A percentile compares a stretch with the other conserved stretches of the same genome.
phyloP scores from a whole-genome alignment of 1,140 invertebrate genomes.

The Leptestheria dahalacensis region DNA sequence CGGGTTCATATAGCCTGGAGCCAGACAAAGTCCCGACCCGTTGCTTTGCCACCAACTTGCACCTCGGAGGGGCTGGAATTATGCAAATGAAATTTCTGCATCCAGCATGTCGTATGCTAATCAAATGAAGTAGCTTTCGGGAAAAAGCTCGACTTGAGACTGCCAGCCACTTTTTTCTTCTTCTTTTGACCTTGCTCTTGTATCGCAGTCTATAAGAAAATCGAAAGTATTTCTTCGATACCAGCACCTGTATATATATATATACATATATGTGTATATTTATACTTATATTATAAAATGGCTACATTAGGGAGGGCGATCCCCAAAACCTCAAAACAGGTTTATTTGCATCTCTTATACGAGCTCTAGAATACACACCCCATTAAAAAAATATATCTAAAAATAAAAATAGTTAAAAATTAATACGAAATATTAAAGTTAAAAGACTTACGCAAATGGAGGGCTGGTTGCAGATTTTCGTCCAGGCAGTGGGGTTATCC shows the following conservation, averaged over 20 bases:
- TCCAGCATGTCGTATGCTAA: background rate
- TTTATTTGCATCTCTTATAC: too few relatives aligned
- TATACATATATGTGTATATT: too few relatives aligned
- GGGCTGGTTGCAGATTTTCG: slow-evolving; percentile 19
- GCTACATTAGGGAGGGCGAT: too few relatives aligned
- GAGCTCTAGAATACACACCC: too few relatives aligned
- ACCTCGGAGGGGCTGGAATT: background rate
- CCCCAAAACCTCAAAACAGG: too few relatives aligned
- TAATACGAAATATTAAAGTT: too few relatives aligned
- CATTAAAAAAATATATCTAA: too few relatives aligned
- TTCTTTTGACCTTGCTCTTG: background rate
- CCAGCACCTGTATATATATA: too few relatives aligned
- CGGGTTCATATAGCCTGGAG: background rate
- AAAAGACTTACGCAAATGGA: slow-evolving; percentile 50
- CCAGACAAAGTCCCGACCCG: background rate
- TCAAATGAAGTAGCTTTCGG: background rate
- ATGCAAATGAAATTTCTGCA: background rate
- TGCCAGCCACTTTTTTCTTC: background rate
- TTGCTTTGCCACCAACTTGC: background rate
- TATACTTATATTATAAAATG: too few relatives aligned
- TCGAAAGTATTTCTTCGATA: background rate
- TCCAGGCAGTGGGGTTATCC: slow-evolving; percentile 39
- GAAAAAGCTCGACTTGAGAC: too few relatives aligned
- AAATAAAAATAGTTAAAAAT: too few relatives aligned
- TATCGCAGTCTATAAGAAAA: too few relatives aligned